phyloP scores from a whole-genome alignment of 2,113 vertebrate species.

The Trochalopteron elliotii region DNA sequence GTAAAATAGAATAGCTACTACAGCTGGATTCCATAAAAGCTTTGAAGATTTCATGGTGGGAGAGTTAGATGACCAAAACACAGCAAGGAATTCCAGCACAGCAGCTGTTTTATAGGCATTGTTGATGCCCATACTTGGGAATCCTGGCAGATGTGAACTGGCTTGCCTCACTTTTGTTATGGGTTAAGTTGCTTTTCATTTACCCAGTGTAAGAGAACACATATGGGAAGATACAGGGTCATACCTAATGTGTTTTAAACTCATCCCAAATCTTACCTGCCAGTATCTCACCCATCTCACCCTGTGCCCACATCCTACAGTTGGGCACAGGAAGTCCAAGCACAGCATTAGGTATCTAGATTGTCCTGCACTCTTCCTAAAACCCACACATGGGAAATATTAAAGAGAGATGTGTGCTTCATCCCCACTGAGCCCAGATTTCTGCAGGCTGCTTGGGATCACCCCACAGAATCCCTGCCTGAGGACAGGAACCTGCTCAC shows the following conservation, averaged over 20 bases:
- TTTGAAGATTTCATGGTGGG: neutral
- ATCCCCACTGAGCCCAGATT: accelerated
- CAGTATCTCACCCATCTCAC: neutral
- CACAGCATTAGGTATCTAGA: accelerated
- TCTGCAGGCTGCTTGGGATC: neutral
- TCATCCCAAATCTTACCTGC: neutral
- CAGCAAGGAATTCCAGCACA: neutral
- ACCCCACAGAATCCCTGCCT: neutral
- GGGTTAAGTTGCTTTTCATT: neutral
- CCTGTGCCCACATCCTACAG: neutral
- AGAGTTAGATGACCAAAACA: neutral
- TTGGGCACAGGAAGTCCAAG: neutral
- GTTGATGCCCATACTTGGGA: neutral
- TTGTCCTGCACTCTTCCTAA: neutral
- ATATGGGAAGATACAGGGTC: neutral
- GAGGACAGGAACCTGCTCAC: neutral
- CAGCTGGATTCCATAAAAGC: neutral
- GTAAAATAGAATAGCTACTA: neutral
- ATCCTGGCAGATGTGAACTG: neutral
- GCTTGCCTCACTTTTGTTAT: neutral
- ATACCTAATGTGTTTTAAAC: neutral
- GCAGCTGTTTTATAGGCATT: neutral
- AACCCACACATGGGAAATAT: neutral
- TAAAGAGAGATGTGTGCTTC: neutral
- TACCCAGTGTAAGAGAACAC: neutral